These are phyloP conservation scores for Podarcis siculus DNA, from an alignment of 2,797 vertebrate species.

Conservation along the genomic window DNA sequence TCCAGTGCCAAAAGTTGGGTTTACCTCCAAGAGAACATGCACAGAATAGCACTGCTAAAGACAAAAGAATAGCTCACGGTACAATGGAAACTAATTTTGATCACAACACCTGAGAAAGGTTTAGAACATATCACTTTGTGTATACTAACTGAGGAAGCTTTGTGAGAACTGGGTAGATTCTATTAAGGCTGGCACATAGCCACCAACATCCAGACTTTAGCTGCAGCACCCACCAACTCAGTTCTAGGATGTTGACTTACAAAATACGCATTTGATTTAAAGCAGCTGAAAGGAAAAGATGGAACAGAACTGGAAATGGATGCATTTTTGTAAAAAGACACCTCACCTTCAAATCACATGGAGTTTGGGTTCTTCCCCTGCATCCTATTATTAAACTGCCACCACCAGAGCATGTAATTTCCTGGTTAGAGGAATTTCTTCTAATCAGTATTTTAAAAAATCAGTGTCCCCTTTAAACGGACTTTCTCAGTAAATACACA, in stretches of 20 bases:
- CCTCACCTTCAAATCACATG: constrained; percentile 56
- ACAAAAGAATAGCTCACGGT: constrained; percentile 31
- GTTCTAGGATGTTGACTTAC: constrained; percentile 32
- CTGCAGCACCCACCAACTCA: constrained; percentile 11
- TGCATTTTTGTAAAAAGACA: constrained; percentile 55
- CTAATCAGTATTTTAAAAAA: constrained; percentile 72
- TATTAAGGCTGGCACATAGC: constrained; percentile 56
- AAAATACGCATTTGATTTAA: constrained; percentile 55
- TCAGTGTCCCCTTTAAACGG: constrained; percentile 73
- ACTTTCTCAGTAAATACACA: constrained; percentile 67
- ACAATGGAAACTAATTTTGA: constrained; percentile 48
- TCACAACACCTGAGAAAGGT: constrained; percentile 51
- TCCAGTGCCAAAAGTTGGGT: neutral
- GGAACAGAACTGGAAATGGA: constrained; percentile 54
- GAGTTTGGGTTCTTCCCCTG: constrained; percentile 44
- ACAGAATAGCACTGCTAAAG: neutral
- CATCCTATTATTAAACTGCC: constrained; percentile 73
- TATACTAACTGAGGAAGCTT: constrained; percentile 53
- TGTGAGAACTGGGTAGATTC: constrained; percentile 1
- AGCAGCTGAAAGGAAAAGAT: constrained; percentile 18
- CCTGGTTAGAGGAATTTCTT: constrained; percentile 70
- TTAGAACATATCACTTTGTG: constrained; percentile 46
- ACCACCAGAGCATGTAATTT: constrained; percentile 71
- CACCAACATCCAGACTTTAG: constrained; percentile 38
- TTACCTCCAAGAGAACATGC: neutral